Evolutionary conservation across 2,888 invertebrate species (phyloP).

Genomic region (Blastobasis adustella): DNA sequence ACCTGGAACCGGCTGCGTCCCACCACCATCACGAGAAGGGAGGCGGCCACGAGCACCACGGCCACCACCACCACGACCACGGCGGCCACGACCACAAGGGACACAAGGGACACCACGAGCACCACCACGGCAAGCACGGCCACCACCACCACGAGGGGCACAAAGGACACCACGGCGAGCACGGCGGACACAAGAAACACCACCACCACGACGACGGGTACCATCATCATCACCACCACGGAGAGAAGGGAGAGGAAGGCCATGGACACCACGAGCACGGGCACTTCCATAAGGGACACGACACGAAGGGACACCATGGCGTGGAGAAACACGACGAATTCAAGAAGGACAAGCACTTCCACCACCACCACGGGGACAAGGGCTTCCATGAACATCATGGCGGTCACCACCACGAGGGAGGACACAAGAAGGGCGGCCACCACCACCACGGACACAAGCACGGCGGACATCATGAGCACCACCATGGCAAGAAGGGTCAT

Average conservation of each 20-base stretch:
- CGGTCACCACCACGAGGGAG: conserved; percentile 83
- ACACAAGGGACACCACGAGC: conserved; percentile 79
- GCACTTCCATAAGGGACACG: conserved; percentile 87
- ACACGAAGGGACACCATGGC: conserved; percentile 88
- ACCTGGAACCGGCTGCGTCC: conserved; percentile 70
- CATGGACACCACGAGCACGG: conserved; percentile 73
- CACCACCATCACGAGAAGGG: conserved; percentile 35
- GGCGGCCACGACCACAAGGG: conserved; percentile 80
- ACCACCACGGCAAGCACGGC: conserved; percentile 80
- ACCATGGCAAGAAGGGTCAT: conserved; percentile 85
- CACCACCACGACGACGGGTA: conserved; percentile 80
- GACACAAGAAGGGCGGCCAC: conserved; percentile 86
- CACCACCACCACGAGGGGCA: conserved; percentile 81
- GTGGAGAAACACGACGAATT: conserved; percentile 88
- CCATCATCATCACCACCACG: conserved; percentile 76
- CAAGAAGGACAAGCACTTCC: conserved; percentile 90
- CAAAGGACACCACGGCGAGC: conserved; percentile 75
- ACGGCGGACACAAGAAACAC: conserved; percentile 77
- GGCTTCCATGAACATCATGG: conserved; percentile 87
- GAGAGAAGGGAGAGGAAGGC: conserved; percentile 78
- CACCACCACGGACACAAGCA: conserved; percentile 87
- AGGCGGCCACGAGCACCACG: conserved; percentile 75
- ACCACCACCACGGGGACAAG: conserved; percentile 86
- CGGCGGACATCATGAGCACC: conserved; percentile 83
- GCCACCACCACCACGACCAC: conserved; percentile 76